Base-by-base conservation (phyloP, 2,888 invertebrate genomes). In the Dorcus parallelipipedus region DNA sequence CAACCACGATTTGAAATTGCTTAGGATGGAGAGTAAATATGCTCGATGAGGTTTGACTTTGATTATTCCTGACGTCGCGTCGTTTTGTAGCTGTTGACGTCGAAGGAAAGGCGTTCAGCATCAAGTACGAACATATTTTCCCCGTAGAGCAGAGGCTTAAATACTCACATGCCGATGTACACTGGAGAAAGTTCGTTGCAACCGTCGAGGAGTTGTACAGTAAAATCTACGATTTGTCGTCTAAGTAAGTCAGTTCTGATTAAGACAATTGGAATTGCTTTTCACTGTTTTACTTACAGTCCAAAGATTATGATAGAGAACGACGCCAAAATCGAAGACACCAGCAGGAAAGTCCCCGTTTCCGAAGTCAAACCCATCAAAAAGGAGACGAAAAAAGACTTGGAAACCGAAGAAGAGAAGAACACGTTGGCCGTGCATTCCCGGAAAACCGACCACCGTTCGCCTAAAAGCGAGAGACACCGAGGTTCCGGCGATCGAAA, bases 21-120 rank as follows among this genome's bases (percentile, higher is more conserved):
- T 88, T 56, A 85, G 90, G 73, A 84, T 92, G 75, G 89, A 91
- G 82, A 90, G 91, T 92, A 81, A 83, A 86, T 82, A 59, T 33
- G 26, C 26, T 33, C 7, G 26, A 33, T 33, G 26, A 9, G 14
- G 14, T 10, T 45, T 43, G 23, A 14, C 14, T 52, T 38, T 50
- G 3, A 26, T 47, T 38, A 54, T 9, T 20, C 10, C 23, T 45
- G n/a, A 14, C 20, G 17, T 45, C 23, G 17, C 33, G 10, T 38
- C 20, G 14, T 38, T 23, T 77, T 77, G 38, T 68, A 88, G 87
- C 86, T 71, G 82, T 88, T 20, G 80, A 80, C 47, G 77, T 84
- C 39, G 81, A 82, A 61, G 87, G 87, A 23, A 76, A 78, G 33
- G 83, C 87, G 0, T 67, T 84, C 81, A 71, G 77, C 79, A 64